Percentiles rank a stretch among this genome's conserved stretches.
These are phyloP conservation scores for Aphis gossypii DNA, from an alignment of 1,140 invertebrate genomes.

Conservation along the genomic window DNA sequence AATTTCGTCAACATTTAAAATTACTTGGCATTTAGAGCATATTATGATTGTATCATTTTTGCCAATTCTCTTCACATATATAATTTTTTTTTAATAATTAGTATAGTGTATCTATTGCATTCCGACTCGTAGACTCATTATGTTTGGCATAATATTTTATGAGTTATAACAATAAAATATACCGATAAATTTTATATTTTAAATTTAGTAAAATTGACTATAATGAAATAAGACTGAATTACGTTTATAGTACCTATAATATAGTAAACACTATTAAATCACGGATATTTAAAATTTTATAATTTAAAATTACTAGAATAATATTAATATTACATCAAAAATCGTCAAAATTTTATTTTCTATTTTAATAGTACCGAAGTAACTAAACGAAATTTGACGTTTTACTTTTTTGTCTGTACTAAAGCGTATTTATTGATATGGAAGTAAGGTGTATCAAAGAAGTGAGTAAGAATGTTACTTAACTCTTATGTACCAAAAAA, in stretches of 20 bases:
- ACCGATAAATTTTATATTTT: not conserved
- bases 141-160: not conserved
- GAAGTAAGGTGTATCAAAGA: not conserved
- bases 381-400: not conserved
- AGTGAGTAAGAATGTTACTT: too few species aligned
- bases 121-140: not conserved
- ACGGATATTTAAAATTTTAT: not conserved
- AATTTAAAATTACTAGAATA: not conserved
- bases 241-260: too few species aligned
- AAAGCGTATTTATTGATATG: not conserved
- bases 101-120: not conserved
- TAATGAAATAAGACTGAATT: not conserved
- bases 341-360: not conserved
- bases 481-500: not conserved
- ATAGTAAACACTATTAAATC: not conserved
- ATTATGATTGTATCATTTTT: not conserved
- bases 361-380: not conserved
- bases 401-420: not conserved
- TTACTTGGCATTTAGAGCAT: not conserved
- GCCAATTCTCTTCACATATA: not conserved
- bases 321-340: not conserved
- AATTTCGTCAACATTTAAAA: not conserved
- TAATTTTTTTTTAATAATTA: not conserved
- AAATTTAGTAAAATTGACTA: not conserved
- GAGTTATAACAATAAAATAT: not conserved